Base-by-base conservation (phyloP, 2,888 invertebrate genomes). In the Petrophora chlorosata region DNA sequence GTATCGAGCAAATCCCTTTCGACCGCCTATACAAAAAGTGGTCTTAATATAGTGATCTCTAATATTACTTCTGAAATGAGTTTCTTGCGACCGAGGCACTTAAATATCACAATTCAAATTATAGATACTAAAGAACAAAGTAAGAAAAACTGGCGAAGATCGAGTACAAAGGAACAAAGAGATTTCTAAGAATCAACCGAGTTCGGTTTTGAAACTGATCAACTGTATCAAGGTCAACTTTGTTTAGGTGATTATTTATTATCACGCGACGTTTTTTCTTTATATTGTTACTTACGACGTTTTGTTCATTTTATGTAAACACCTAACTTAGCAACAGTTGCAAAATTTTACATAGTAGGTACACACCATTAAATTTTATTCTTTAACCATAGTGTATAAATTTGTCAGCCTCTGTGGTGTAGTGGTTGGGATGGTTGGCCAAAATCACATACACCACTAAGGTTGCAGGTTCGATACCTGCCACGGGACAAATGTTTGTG, bases 1-100 rank as follows among this genome's bases (percentile, higher is more conserved):
- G 15, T 53, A 61, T 78, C 76, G 78, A 77, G 78, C 76, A 77
- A 74, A 60, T 65, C 76, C 72, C 50, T 48, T 60, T 19, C 55
- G 53, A 62, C 50, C 55, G 50, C 47, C n/a, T n/a, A n/a, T n/a
- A n/a, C n/a, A n/a, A n/a, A n/a, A n/a, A n/a, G n/a, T n/a, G n/a
- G 23, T 23, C 23, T 29, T 40, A 52, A 41, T 55, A 57, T 45
- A 53, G 58, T 13, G 51, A 56, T 43, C 14, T 59, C 55, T 10
- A 25, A 7, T n/a, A 23, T 38, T 49, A 57, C 50, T 30, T 53
- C 59, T 66, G 76, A 74, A 77, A 77, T 76, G 74, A 56, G 59
- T 62, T 56, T 61, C 22, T 26, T 38, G 44, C 41, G 32, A 47
- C 34, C 52, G 53, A 65, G 58, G 55, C 60, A 63, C 56, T 49